Conservation (phyloP, 2,888 invertebrate species). For the Bellardia bayeri region DNA sequence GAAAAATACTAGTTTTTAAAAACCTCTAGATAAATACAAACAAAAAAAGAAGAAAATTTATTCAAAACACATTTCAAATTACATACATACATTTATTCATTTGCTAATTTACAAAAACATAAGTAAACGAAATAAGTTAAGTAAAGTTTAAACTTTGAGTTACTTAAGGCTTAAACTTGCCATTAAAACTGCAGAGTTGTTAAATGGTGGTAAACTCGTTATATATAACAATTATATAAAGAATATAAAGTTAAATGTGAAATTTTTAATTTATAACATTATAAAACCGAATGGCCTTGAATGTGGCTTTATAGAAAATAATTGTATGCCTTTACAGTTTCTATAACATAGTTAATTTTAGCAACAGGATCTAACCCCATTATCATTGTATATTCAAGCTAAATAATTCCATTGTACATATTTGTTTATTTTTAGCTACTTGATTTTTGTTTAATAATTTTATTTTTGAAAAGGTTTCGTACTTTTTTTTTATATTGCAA, state of each 20-base stretch:
- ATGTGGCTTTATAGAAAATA: background rate
- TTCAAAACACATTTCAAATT: conserved; percentile 37
- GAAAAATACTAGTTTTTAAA: conserved; percentile 23
- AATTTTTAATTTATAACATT: too few species aligned
- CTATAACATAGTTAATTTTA: too few species aligned
- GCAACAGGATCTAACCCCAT: too few species aligned
- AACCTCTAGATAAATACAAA: conserved; percentile 36
- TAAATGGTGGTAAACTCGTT: background rate
- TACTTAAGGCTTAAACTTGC: conserved; percentile 8
- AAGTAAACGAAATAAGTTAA: background rate
- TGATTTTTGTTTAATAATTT: background rate
- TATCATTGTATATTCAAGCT: too few species aligned
- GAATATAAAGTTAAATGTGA: background rate
- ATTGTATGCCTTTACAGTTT: background rate
- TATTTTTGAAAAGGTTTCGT: background rate
- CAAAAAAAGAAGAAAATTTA: conserved; percentile 12
- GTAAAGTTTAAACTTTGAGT: background rate
- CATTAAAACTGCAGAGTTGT: background rate
- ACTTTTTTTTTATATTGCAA: background rate
- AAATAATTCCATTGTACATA: too few species aligned
- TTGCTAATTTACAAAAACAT: background rate
- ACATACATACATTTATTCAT: background rate
- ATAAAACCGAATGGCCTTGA: background rate
- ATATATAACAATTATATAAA: background rate
- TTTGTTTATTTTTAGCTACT: too few species aligned